Evolutionary conservation across 2,888 invertebrate genomes (phyloP).

Genomic region (Leptopilina syphax): DNA sequence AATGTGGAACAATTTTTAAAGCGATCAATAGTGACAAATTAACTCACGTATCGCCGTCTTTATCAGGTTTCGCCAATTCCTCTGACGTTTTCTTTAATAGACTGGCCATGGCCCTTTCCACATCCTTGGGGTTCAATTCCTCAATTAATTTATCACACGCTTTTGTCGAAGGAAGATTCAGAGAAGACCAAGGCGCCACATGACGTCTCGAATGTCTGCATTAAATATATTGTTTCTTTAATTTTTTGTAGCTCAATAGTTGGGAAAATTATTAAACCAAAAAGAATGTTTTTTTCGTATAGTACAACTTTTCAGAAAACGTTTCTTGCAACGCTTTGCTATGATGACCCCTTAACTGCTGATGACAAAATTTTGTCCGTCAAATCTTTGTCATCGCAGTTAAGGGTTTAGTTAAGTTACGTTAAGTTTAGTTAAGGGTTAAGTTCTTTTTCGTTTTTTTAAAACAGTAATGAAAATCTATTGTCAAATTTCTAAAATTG

Average conservation of each 20-base stretch:
- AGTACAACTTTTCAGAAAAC: too few species aligned
- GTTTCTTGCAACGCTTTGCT: too few species aligned
- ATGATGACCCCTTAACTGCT: too few species aligned
- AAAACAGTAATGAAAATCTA: too few species aligned
- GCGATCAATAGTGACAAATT: not conserved
- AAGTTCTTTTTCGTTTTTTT: too few species aligned
- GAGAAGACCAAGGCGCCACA: slow-evolving; percentile 62
- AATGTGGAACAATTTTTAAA: not conserved
- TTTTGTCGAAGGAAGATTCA: slow-evolving; percentile 63
- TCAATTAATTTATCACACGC: slow-evolving; percentile 65
- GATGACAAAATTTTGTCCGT: too few species aligned
- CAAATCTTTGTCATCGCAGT: too few species aligned
- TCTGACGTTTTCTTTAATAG: slow-evolving; percentile 61
- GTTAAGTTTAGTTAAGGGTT: too few species aligned
- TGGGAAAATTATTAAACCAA: too few species aligned
- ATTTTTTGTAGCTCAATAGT: not conserved
- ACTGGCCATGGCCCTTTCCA: slow-evolving; percentile 67
- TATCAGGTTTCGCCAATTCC: slow-evolving; percentile 61
- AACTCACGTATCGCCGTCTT: slow-evolving; percentile 71
- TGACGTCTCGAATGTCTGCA: slow-evolving; percentile 4
- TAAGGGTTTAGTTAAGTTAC: too few species aligned
- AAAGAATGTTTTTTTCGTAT: too few species aligned
- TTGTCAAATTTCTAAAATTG: too few species aligned
- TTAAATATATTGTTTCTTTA: not conserved
- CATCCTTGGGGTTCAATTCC: slow-evolving; percentile 60